Evolutionary conservation across 2,113 vertebrate genomes (phyloP), one percentile per base, ranked within the genome.

Genomic region (Protobothrops flavoviridis): DNA sequence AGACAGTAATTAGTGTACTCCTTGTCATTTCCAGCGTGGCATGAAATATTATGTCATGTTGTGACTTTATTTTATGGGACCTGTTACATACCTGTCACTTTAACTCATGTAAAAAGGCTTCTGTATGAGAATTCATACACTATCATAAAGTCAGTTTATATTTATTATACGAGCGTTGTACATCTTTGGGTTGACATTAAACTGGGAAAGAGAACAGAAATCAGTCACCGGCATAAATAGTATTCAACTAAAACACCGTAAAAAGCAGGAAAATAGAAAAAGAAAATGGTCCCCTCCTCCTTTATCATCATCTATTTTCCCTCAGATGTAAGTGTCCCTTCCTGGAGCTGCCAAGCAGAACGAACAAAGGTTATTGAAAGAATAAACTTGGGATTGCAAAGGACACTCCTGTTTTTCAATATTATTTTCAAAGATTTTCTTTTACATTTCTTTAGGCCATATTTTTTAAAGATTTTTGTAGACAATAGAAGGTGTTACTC

Each of bases 21-120:
- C 94, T 95, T 98, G 95, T 95, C 97, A 97, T 95, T 96, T 97
- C 95, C 95, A 97, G 88, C 95, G 93, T 55, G 94, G 85, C 93
- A 93, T 96, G 96, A 98, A 97, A 97, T 97, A 97, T 97, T 97
- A 89, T 97, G 97, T 95, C 97, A 97, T 97, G 97, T 97, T 97
- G 97, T 97, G 95, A 97, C 97, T 98, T 97, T 97, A 97, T 95
- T 97, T 96, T 94, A 94, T 94, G 95, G 95, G 95, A 96, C 97
- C 93, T 95, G 96, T 96, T 97, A 95, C 96, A 97, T 96, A 95
- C 95, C 95, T 97, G 96, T 97, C 97, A 97, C 64, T 96, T 96
- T 97, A 97, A 97, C 96, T 97, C 97, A 96, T 85, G 96, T 97
- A 92, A 92, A 96, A 97, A 97, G 95, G 92, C 95, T 97, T 95